phyloP scores from a whole-genome alignment of 2,888 invertebrate species.

The Leucania comma region DNA sequence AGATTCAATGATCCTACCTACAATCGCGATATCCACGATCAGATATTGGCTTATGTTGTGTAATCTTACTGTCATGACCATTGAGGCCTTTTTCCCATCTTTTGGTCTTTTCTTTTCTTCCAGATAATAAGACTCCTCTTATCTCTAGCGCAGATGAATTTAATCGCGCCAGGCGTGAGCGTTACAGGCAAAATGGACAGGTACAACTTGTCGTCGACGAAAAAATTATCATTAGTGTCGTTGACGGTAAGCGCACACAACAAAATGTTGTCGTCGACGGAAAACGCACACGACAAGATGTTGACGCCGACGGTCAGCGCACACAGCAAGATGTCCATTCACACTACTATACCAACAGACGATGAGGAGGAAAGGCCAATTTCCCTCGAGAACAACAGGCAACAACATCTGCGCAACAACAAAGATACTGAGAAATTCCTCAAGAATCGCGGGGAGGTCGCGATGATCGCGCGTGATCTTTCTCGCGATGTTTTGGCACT shows the following conservation, averaged over 20 bases:
- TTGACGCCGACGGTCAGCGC: too few species aligned
- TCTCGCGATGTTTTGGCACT: not conserved
- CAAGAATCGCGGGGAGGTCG: not conserved
- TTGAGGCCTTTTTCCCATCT: not conserved
- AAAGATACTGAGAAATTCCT: not conserved
- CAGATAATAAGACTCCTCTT: constrained; percentile 36
- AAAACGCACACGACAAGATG: too few species aligned
- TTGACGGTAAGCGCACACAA: constrained; percentile 67
- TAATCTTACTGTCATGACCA: too few species aligned
- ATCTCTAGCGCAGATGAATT: constrained; percentile 62
- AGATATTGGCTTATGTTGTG: too few species aligned
- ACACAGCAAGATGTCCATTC: too few species aligned
- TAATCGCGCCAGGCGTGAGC: constrained; percentile 74
- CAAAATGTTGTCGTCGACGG: too few species aligned
- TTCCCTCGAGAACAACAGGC: constrained; percentile 57
- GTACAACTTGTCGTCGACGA: too few species aligned
- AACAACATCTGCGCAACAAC: constrained; percentile 25
- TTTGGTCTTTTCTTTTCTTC: not conserved
- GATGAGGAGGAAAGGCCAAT: constrained; percentile 9
- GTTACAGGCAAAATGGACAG: constrained; percentile 78
- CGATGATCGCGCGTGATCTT: too few species aligned
- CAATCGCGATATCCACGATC: too few species aligned
- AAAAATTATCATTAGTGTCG: too few species aligned
- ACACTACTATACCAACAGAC: not conserved
- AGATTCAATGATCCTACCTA: not conserved